These are phyloP conservation scores for Helostoma temminkii DNA, from an alignment of 2,797 vertebrate genomes.

Conservation along the genomic window DNA sequence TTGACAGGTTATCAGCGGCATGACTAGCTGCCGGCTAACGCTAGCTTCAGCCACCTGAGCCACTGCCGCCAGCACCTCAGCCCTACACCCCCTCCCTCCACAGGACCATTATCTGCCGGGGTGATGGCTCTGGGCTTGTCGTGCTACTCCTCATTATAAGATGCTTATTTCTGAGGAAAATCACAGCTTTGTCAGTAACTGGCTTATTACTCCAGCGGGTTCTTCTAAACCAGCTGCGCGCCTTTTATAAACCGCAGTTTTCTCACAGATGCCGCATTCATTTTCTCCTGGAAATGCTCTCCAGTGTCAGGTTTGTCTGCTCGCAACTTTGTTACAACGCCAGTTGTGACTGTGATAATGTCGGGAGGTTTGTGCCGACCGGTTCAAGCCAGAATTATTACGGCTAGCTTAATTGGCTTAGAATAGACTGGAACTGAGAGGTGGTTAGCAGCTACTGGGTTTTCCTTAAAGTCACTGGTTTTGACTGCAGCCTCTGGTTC, in stretches of 20 bases:
- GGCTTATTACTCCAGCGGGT: not conserved
- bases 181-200: not conserved
- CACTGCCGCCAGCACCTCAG: conserved; percentile 17
- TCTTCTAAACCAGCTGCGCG: conserved; percentile 10
- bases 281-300: not conserved
- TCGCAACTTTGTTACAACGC: not conserved
- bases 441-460: not conserved
- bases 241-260: conserved; percentile 18
- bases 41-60: conserved; percentile 53
- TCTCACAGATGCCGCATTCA: conserved; percentile 37
- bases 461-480: not conserved
- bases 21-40: conserved; percentile 59
- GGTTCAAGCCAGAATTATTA: conserved; percentile 76
- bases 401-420: conserved; percentile 78
- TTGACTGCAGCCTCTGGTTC: not conserved
- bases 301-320: not conserved
- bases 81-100: not conserved
- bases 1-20: conserved; percentile 60
- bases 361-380: conserved; percentile 50
- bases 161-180: not conserved
- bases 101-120: not conserved
- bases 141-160: accelerated
- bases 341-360: not conserved
- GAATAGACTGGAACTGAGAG: conserved; percentile 45
- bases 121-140: not conserved